Evolutionary conservation across 2,113 vertebrate genomes (phyloP), one percentile per base, ranked within the genome.

Genomic region (Quiscalus mexicanus): DNA sequence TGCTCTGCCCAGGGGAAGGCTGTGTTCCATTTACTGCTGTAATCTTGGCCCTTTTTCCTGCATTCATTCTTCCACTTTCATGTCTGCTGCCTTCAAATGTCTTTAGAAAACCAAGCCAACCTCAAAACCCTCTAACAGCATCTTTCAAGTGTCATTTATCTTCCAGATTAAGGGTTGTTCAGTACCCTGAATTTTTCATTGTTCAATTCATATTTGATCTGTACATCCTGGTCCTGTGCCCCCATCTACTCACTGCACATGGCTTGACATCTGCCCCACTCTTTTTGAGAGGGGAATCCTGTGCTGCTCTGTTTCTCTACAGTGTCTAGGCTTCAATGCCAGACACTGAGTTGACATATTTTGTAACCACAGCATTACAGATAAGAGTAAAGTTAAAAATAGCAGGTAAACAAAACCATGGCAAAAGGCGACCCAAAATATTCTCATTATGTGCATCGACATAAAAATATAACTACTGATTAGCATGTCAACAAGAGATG

Each of bases 321-420:
- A 81, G 39, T 53, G 20, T 50, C 24, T 45, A 79, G 31, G 23
- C 63, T 84, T 68, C 31, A 84, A 49, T 71, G 71, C 44, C 56
- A 89, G 84, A 91, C 41, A 84, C 39, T 39, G 80, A 89, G 70
- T 23, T 93, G 64, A 42, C 56, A 27, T 68, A 70, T 70, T 90
- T 89, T 84, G 24, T 90, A 93, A 86, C 41, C 60, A 79, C 53
- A n/a, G 17, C 27, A 70, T 74, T 70, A 84, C 17, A 87, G 30
- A 56, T 64, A 86, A 80, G n/a, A 93, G 55, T 56, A 84, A 80
- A 81, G 47, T 44, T 58, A 37, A 95, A 88, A 95, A 94, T 55
- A 76, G 50, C 28, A 88, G 49, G 44, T 37, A 89, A 93, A 87
- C 42, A 84, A 85, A 84, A 84, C 31, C 2, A 67, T 10, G 3